Evolutionary conservation across 2,113 vertebrate genomes (phyloP).

Genomic region (Phyllostomus hastatus): DNA sequence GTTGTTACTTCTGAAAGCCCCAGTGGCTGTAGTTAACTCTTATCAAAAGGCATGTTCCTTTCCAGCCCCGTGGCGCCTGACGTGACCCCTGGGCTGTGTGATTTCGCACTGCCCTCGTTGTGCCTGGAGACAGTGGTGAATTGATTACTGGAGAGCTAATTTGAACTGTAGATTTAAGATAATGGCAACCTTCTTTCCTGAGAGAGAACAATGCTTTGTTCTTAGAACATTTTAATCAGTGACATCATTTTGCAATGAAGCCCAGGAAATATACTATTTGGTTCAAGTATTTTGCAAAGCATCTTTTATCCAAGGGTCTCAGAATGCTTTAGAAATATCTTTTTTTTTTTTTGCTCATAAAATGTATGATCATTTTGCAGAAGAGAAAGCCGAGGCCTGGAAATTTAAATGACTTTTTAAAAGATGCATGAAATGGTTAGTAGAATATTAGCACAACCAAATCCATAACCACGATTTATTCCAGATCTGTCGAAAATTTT

Average conservation of each 20-base stretch:
- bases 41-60: neutral
- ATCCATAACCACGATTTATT: neutral
- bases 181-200: neutral
- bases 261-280: neutral
- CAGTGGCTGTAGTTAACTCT: neutral
- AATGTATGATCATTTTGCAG: neutral
- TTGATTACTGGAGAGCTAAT: neutral
- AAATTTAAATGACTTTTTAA: constrained; percentile 11
- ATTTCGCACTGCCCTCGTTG: neutral
- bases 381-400: neutral
- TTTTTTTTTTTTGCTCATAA: neutral
- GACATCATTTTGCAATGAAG: constrained; percentile 10
- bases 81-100: neutral
- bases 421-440: neutral
- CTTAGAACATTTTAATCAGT: constrained; percentile 19
- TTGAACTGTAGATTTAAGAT: neutral
- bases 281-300: constrained; percentile 14
- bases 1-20: neutral
- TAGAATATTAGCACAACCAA: neutral
- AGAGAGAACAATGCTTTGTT: neutral
- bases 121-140: neutral
- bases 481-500: neutral
- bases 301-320: neutral
- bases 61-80: neutral
- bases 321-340: constrained; percentile 14